phyloP scores from a whole-genome alignment of 2,113 vertebrate species.

The Oxyura jamaicensis region DNA sequence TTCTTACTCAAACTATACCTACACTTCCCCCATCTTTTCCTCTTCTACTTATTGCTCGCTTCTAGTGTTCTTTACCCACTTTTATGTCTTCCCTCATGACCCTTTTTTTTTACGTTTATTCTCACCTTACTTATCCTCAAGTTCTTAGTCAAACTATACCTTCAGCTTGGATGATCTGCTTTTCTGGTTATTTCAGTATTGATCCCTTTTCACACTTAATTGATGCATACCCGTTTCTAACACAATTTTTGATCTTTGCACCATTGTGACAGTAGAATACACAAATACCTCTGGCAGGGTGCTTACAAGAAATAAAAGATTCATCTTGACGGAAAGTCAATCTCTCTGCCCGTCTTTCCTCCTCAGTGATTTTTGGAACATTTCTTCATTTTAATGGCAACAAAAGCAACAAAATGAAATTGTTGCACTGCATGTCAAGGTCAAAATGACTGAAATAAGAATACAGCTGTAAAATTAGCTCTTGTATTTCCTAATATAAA shows the following conservation, averaged over 20 bases:
- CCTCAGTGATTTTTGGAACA: background rate
- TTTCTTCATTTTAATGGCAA: background rate
- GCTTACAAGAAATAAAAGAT: background rate
- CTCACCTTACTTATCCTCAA: background rate
- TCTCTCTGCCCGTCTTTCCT: background rate
- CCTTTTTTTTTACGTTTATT: background rate
- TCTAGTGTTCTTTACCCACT: background rate
- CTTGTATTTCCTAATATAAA: background rate
- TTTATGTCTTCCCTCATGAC: background rate
- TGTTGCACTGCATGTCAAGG: background rate
- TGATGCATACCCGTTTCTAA: background rate
- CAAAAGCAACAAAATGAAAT: background rate
- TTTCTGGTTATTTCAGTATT: background rate
- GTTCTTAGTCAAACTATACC: background rate
- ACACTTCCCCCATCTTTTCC: background rate
- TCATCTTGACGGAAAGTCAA: background rate
- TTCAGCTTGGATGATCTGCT: background rate
- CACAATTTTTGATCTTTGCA: background rate
- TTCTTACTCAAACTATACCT: background rate
- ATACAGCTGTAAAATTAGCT: constrained; percentile 22
- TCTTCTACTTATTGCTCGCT: background rate
- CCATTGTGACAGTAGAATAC: background rate
- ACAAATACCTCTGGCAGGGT: background rate
- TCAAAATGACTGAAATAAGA: background rate
- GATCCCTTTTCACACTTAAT: background rate